Evolutionary conservation across 1,140 invertebrate genomes (phyloP).

Genomic region (Drosophila bifasciata): DNA sequence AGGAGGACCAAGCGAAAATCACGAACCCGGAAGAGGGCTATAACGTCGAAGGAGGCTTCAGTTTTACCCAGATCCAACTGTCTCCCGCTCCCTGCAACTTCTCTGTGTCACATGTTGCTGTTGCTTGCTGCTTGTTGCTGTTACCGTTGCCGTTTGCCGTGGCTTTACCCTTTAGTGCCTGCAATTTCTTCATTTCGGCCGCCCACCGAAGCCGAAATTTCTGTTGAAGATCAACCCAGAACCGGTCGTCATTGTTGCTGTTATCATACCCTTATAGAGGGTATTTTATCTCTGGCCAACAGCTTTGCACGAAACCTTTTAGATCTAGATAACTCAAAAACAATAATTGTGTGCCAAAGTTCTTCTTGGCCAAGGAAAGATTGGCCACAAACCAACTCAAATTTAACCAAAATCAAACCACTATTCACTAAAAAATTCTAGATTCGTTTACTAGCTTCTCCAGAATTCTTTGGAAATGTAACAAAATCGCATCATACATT

Average conservation of each 20-base stretch:
- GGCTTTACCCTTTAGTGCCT: constrained; percentile 20
- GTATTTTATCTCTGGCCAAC: too few relatives aligned
- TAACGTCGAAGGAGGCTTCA: constrained; percentile 18
- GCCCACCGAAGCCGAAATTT: constrained; percentile 65
- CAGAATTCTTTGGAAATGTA: too few relatives aligned
- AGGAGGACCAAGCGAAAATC: constrained; percentile 64
- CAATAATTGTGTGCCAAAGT: too few relatives aligned
- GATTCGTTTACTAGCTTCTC: too few relatives aligned
- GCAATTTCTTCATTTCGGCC: constrained; percentile 76
- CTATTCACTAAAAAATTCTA: too few relatives aligned
- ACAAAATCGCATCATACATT: too few relatives aligned
- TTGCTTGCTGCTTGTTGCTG: constrained; percentile 21
- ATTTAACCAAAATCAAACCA: too few relatives aligned
- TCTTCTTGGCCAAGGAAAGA: too few relatives aligned
- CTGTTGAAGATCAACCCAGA: constrained; percentile 42
- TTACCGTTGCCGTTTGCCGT: constrained; percentile 23
- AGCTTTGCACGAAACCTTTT: too few relatives aligned
- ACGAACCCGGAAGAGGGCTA: constrained; percentile 75
- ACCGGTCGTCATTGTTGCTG: constrained; percentile 26
- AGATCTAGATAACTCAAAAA: too few relatives aligned
- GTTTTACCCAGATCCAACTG: constrained; percentile 32
- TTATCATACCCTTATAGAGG: too few relatives aligned
- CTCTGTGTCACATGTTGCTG: constrained; percentile 40
- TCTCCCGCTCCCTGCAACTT: constrained; percentile 4
- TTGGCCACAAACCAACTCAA: too few relatives aligned